Percentiles rank a stretch among this genome's conserved stretches.
These are phyloP conservation scores for Drosophila infuscata DNA, from an alignment of 2,888 invertebrate genomes.

Conservation along the genomic window DNA sequence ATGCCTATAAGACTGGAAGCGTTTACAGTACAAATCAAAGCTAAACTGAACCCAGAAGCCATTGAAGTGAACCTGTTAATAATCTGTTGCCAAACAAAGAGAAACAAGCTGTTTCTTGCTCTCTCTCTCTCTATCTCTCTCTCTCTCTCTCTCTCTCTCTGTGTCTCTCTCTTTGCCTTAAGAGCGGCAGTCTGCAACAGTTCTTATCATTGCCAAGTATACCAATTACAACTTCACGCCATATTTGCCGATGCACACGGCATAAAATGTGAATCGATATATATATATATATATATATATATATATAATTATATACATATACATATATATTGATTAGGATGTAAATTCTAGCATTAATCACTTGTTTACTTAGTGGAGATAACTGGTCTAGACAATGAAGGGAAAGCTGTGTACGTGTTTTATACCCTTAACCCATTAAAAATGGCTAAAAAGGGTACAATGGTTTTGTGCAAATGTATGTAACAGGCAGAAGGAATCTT, in stretches of 20 bases:
- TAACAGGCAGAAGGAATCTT: no score
- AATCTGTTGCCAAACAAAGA: constrained; percentile 29
- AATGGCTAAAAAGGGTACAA: no score
- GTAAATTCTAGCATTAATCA: background rate
- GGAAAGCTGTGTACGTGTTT: background rate
- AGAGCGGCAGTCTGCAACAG: constrained; percentile 10
- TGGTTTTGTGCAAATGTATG: no score
- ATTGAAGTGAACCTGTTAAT: constrained; percentile 65
- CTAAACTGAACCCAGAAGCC: constrained; percentile 48
- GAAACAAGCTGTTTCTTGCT: background rate
- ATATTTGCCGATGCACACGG: background rate
- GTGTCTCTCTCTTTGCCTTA: constrained; percentile 10
- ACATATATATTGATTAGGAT: background rate
- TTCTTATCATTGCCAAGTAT: background rate
- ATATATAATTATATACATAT: background rate
- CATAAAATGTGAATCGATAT: background rate
- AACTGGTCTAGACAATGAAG: background rate
- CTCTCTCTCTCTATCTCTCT: background rate
- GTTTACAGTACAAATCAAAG: constrained; percentile 4
- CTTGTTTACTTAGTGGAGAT: background rate
- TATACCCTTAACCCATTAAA: no score
- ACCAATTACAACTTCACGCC: background rate
- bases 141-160: background rate
- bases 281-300: background rate
- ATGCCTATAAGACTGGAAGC: constrained; percentile 19